Evolutionary conservation across 1,140 invertebrate species (phyloP).

Genomic region (Idris sp.): DNA sequence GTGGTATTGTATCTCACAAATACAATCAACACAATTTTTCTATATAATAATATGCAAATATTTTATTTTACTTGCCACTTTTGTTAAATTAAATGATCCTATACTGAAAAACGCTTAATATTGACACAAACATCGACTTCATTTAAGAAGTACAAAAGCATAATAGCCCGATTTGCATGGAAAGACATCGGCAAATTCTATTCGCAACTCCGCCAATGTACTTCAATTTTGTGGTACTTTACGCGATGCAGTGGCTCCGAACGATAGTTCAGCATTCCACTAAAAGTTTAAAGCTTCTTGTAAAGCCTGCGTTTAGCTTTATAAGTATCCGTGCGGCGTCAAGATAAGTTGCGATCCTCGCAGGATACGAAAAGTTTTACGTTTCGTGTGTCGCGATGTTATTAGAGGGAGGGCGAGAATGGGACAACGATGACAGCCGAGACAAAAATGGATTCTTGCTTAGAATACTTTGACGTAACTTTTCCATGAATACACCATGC

Average conservation of each 20-base stretch:
- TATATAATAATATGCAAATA: too few relatives aligned
- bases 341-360: constrained; percentile 42
- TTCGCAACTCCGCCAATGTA: constrained; percentile 18
- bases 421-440: constrained; percentile 9
- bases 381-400: constrained; percentile 14
- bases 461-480: constrained; percentile 66
- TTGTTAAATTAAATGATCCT: too few relatives aligned
- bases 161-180: too few relatives aligned
- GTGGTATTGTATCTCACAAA: too few relatives aligned
- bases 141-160: too few relatives aligned
- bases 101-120: too few relatives aligned
- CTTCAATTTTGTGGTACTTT: constrained; percentile 49
- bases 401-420: background rate
- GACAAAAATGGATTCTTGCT: constrained; percentile 60
- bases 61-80: too few relatives aligned
- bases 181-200: constrained; percentile 25
- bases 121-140: too few relatives aligned
- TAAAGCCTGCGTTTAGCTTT: constrained; percentile 52
- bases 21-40: too few relatives aligned
- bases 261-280: constrained; percentile 45
- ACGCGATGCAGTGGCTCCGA: constrained; percentile 30
- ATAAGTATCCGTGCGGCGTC: constrained; percentile 44
- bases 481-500: constrained; percentile 67
- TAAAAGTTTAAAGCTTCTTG: constrained; percentile 57
- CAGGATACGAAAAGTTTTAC: constrained; percentile 46